Conservation (phyloP, 2,888 invertebrate species). For the Villa cingulata region DNA sequence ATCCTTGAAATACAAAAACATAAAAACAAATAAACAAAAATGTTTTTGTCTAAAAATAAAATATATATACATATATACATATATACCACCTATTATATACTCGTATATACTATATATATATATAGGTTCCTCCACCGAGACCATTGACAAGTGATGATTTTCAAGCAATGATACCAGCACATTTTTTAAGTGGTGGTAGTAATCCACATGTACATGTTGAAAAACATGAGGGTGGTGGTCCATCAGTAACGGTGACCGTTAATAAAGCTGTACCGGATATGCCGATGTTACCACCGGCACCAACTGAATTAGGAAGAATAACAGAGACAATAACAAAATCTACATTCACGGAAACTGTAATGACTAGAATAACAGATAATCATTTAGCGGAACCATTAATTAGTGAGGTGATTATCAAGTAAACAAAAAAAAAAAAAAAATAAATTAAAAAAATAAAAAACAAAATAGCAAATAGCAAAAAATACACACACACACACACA, state of each 20-base stretch:
- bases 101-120: slow-evolving; percentile 3
- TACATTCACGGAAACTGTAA: slow-evolving; percentile 88
- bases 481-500: no score
- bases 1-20: no score
- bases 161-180: slow-evolving; percentile 88
- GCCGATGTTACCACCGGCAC: slow-evolving; percentile 67
- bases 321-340: slow-evolving; percentile 93
- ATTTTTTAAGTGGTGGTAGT: slow-evolving; percentile 78
- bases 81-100: no score
- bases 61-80: no score
- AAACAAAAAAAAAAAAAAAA: no score
- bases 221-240: slow-evolving; percentile 28
- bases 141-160: slow-evolving; percentile 89
- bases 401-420: slow-evolving; percentile 60
- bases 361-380: slow-evolving; percentile 89
- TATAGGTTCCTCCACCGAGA: slow-evolving; percentile 41
- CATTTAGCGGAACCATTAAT: slow-evolving; percentile 71
- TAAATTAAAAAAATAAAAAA: no score
- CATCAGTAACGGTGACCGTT: slow-evolving; percentile 70
- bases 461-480: no score
- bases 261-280: slow-evolving; percentile 57
- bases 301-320: slow-evolving; percentile 70
- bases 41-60: no score
- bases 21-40: no score
- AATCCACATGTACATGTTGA: slow-evolving; percentile 40